Evolutionary conservation across 1,140 invertebrate genomes (phyloP).

Genomic region (Hylyphantes graminicola): DNA sequence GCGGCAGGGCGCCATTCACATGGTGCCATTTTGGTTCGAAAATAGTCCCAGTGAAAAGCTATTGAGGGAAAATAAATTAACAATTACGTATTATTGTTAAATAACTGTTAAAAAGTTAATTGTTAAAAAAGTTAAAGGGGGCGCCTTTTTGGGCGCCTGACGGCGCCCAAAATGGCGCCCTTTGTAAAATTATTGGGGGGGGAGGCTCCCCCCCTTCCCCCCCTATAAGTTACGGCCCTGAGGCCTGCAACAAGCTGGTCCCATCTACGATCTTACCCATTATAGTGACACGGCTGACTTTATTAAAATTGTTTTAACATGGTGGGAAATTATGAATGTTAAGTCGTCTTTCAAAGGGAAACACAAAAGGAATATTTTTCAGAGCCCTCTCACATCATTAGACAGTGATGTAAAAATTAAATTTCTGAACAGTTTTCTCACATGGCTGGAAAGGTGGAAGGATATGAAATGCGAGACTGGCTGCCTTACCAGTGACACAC

Average conservation of each 20-base stretch:
- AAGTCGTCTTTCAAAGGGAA: background rate
- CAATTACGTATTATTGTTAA: no score
- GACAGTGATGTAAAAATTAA: background rate
- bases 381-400: background rate
- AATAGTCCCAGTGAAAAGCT: no score
- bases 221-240: no score
- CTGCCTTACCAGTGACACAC: background rate
- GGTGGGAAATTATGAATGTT: background rate
- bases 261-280: background rate
- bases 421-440: background rate
- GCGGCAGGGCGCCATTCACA: no score
- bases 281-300: background rate
- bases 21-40: no score
- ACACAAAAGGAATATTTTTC: background rate
- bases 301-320: background rate
- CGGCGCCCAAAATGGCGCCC: no score
- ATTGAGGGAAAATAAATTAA: no score
- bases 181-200: no score
- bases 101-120: no score
- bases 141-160: no score
- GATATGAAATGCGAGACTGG: background rate
- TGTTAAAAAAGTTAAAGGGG: no score
- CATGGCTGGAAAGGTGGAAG: background rate
- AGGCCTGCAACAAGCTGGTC: background rate
- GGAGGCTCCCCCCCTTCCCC: no score